Evolutionary conservation across 2,113 vertebrate species (phyloP), one percentile per base, ranked within the genome.

Genomic region (Callorhinus ursinus): DNA sequence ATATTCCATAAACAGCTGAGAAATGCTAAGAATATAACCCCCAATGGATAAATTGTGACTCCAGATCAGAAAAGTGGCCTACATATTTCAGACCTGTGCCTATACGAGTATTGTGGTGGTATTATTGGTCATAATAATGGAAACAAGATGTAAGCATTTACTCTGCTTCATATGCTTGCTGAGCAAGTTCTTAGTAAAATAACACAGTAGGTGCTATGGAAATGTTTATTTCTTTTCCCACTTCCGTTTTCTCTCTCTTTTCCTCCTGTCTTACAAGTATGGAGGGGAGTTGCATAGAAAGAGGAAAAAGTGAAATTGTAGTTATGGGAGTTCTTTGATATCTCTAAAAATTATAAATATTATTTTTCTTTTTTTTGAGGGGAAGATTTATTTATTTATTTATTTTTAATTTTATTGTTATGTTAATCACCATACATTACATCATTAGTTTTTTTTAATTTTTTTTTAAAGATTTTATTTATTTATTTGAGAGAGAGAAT

Each of bases 71-170:
- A 81, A 81, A 84, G 31, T 21, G 72, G 28, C 46, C 10, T 28
- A 15, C 12, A 19, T 24, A 53, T 86, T 96, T 92, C 46, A 89
- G 72, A 83, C 28, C 33, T 51, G 72, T 42, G 82, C 3, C 67
- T 46, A 31, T 36, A 15, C 4, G 51, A 53, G 33, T 51, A 57
- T 57, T 77, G 42, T 77, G 28, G 28, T 76, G 31, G 18, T 49
- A 72, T 51, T 42, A 72, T 42, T 42, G 15, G 26, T 57, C 28
- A 55, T 31, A 79, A 87, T 28, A 81, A n/a, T 65, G 94, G 63
- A 79, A 93, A 76, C 7, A 79, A 59, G 63, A 84, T 31, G 7
- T 39, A 88, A 67, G 71, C 71, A 96, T 84, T 89, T 95, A 72
- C 31, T 88, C 53, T 83, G 36, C 57, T 79, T 83, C 80, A 5